Conservation (phyloP, 2,113 vertebrate genomes). For the Phycodurus eques region DNA sequence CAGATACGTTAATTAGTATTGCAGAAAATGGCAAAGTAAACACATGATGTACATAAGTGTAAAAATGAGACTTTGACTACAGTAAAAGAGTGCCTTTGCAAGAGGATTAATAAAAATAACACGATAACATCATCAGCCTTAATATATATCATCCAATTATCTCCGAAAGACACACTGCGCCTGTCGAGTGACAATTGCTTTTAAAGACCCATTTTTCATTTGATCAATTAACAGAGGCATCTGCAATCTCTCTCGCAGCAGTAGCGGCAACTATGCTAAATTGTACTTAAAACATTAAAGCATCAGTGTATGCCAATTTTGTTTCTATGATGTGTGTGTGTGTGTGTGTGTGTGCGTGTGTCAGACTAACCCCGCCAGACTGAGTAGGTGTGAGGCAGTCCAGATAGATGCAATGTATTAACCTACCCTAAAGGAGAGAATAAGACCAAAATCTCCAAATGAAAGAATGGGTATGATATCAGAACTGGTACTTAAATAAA, state of each 20-base stretch:
- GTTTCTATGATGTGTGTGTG: background rate
- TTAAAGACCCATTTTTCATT: constrained; percentile 74
- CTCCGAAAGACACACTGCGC: constrained; percentile 69
- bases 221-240: constrained; percentile 77
- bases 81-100: constrained; percentile 44
- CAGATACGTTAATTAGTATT: background rate
- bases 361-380: constrained; percentile 23
- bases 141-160: constrained; percentile 67
- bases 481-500: constrained; percentile 39
- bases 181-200: constrained; percentile 53
- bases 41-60: constrained; percentile 9
- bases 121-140: constrained; percentile 55
- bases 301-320: background rate
- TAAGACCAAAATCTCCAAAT: constrained; percentile 71
- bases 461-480: constrained; percentile 41
- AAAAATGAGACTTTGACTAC: constrained; percentile 33
- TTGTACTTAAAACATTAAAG: background rate
- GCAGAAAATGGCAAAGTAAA: constrained; percentile 32
- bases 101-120: constrained; percentile 45
- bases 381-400: constrained; percentile 54
- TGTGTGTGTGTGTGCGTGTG: constrained; percentile 22
- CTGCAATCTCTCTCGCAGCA: constrained; percentile 60
- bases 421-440: constrained; percentile 70
- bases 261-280: constrained; percentile 57
- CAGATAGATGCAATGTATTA: constrained; percentile 62